A percentile compares a stretch with the other conserved stretches of the same genome.
Conservation (phyloP, 2,113 vertebrate species). For the Ia io region DNA sequence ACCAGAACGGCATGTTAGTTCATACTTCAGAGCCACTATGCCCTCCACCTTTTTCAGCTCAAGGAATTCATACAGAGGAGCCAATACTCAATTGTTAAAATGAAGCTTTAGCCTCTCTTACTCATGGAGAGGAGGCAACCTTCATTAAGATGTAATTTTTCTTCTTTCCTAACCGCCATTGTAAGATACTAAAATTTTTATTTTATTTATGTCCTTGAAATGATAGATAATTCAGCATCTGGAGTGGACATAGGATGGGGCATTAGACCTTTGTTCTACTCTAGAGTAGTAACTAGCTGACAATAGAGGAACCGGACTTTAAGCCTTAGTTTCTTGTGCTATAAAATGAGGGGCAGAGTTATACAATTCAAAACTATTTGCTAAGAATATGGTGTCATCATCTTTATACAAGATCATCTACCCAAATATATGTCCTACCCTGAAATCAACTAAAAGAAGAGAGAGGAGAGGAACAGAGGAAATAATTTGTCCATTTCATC, state of each 20-base stretch:
- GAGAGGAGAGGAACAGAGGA: neutral
- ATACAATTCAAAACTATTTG: neutral
- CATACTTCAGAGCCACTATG: neutral
- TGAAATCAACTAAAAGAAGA: neutral
- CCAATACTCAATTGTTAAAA: neutral
- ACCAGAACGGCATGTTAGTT: neutral
- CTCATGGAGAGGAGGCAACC: neutral
- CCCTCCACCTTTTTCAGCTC: neutral
- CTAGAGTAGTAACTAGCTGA: neutral
- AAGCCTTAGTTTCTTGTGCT: neutral
- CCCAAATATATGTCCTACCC: neutral
- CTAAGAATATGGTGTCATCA: neutral
- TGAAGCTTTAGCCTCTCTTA: neutral
- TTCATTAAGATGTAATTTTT: slow-evolving; percentile 1
- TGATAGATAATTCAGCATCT: neutral
- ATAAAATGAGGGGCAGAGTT: neutral
- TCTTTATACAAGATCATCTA: neutral
- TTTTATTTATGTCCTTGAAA: slow-evolving; percentile 29
- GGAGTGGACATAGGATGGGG: neutral
- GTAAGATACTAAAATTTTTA: neutral
- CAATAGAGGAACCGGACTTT: neutral
- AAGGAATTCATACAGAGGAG: neutral
- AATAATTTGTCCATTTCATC: neutral
- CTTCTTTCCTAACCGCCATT: neutral
- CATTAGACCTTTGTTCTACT: neutral